Conservation (phyloP, 1,140 invertebrate species). For the Hylaeus volcanicus region DNA sequence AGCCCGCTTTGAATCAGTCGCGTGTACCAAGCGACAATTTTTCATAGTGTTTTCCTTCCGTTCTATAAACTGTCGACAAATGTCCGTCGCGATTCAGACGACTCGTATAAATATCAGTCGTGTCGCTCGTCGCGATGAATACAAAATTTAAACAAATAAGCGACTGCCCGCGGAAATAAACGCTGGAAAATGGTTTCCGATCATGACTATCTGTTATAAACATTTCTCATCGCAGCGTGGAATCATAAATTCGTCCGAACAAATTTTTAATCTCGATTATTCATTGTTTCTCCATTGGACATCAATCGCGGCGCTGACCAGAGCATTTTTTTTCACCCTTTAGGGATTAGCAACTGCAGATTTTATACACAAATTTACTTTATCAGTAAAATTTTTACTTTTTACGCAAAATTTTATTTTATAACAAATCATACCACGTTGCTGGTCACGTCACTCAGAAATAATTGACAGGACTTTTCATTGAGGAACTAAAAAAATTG, state of each 20-base stretch:
- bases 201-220: not conserved
- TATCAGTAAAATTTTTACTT: no score
- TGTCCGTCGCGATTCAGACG: not conserved
- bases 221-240: not conserved
- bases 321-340: no score
- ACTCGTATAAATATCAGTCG: conserved; percentile 11
- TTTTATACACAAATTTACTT: no score
- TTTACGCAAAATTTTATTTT: no score
- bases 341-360: no score
- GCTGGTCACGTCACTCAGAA: no score
- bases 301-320: no score
- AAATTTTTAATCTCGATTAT: not conserved
- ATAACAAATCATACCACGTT: no score
- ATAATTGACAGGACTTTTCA: no score
- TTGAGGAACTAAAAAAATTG: no score
- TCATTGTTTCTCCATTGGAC: no score
- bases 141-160: conserved; percentile 18
- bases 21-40: not conserved
- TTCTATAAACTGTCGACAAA: conserved; percentile 5
- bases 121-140: not conserved
- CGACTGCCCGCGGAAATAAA: not conserved
- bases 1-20: not conserved
- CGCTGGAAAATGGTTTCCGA: not conserved
- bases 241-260: not conserved
- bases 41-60: not conserved